Base-by-base conservation (phyloP, 2,797 vertebrate genomes). In the Prunella strophiata region DNA sequence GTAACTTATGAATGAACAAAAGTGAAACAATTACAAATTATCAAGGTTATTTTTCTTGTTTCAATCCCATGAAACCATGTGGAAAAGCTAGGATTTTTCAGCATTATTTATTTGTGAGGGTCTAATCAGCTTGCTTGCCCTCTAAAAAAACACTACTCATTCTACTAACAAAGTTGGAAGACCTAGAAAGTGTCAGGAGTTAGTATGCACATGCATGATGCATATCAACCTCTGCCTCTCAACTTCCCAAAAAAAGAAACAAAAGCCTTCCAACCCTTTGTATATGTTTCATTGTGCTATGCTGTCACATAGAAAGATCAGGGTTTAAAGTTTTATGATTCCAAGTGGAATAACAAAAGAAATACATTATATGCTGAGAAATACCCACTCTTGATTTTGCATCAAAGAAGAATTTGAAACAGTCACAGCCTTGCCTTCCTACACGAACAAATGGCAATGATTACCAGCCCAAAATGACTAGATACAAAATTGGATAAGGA, bases 291-390 rank as follows among this genome's bases (percentile, higher is more conserved):
- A 55, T 3, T 74, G 62, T 75, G 74, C 50, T 65, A 34, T 43
- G 42, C 65, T 76, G 75, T 61, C 86, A 70, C 0, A 16, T 13
- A 92, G 43, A 80, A 92, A 74, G 66, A 85, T 68, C 66, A 25
- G 76, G 51, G 59, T 78, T 94, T 89, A 36, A 94, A 81, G 62
- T 89, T 89, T 80, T 52, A 93, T 66, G 70, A 92, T 73, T 51
- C 79, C 5, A 7, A 83, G 85, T 9, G 23, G 43, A 89, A 62
- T 19, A 80, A 76, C 29, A 71, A 79, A 88, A 92, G 67, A 88
- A 74, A 82, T 27, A 70, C 5, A 22, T 70, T 82, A 70, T 59
- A 84, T 55, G 20, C 71, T 89, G 36, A 95, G 43, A 92, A 95
- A 94, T 67, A 86, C 10, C 48, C 67, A 90, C 65, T 82, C 90